Evolutionary conservation across 92 coral and sea anemone species (phyloP).

Genomic region (Isaurus tuberculatus): DNA sequence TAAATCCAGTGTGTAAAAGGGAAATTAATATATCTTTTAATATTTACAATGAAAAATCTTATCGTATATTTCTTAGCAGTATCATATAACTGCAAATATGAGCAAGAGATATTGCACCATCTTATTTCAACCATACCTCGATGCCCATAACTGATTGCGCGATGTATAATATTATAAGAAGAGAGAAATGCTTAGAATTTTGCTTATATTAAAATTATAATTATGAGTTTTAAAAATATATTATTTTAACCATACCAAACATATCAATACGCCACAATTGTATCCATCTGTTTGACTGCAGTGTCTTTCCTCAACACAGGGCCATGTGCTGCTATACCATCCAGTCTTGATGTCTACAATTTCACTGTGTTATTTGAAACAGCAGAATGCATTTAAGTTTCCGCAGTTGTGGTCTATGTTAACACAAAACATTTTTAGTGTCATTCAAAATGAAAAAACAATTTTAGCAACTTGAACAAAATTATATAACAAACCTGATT

Average conservation of each 20-base stretch:
- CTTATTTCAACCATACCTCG: neutral
- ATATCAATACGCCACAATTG: neutral
- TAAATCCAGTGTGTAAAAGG: no score
- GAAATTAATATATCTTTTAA: no score
- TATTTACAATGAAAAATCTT: no score
- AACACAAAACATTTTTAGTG: neutral
- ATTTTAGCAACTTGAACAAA: neutral
- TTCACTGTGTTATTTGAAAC: neutral
- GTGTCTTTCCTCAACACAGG: constrained; percentile 2
- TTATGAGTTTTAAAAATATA: neutral
- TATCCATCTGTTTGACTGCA: neutral
- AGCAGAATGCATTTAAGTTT: neutral
- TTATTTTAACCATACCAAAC: neutral
- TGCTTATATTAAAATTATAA: neutral
- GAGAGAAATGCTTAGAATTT: no score
- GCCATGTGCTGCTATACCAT: neutral
- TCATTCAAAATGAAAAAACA: neutral
- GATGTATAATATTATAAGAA: no score
- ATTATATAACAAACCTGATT: neutral
- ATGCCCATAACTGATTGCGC: neutral
- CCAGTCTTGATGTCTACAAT: neutral
- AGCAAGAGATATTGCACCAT: neutral
- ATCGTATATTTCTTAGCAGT: neutral
- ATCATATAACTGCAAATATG: neutral
- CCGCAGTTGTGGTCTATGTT: neutral